A percentile compares a stretch with the other conserved stretches of the same genome.
These are phyloP conservation scores for Drosophila teissieri DNA, from an alignment of 1,140 invertebrate species.

Conservation along the genomic window DNA sequence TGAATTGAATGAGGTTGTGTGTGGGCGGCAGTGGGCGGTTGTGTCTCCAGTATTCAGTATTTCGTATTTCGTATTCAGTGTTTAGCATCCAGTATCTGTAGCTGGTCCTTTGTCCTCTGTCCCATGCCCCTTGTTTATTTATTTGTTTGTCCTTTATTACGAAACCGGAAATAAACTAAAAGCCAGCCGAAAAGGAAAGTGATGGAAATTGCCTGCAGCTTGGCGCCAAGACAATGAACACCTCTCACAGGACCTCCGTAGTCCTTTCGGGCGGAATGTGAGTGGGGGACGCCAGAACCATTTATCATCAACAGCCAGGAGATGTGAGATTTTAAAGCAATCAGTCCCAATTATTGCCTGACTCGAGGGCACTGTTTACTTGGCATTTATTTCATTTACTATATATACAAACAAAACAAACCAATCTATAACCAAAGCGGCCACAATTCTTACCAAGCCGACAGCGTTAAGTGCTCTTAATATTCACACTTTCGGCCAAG, in stretches of 20 bases:
- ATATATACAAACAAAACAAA: too few species aligned
- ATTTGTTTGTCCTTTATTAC: conserved; percentile 64
- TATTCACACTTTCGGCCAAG: not conserved
- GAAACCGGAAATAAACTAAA: conserved; percentile 72
- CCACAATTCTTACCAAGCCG: too few species aligned
- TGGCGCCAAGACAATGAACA: conserved; percentile 56
- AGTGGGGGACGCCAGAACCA: conserved; percentile 5
- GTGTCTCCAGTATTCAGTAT: not conserved
- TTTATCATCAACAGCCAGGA: conserved; percentile 18
- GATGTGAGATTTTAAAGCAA: conserved; percentile 27
- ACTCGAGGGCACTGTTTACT: not conserved
- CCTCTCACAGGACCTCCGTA: conserved; percentile 7
- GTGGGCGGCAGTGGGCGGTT: not conserved
- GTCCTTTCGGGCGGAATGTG: conserved; percentile 4
- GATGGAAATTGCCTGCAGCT: conserved; percentile 71
- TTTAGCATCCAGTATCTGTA: conserved; percentile 16
- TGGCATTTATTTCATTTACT: not conserved
- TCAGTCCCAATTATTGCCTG: conserved; percentile 3
- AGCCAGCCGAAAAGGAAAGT: conserved; percentile 56
- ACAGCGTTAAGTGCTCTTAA: not conserved
- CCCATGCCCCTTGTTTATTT: conserved; percentile 46
- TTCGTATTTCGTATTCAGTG: not conserved
- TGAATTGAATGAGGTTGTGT: conserved; percentile 45
- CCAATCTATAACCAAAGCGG: too few species aligned
- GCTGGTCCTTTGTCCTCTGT: conserved; percentile 33